These are phyloP conservation scores for Rotaria macrura DNA, from an alignment of 2,888 invertebrate genomes.

Conservation along the genomic window DNA sequence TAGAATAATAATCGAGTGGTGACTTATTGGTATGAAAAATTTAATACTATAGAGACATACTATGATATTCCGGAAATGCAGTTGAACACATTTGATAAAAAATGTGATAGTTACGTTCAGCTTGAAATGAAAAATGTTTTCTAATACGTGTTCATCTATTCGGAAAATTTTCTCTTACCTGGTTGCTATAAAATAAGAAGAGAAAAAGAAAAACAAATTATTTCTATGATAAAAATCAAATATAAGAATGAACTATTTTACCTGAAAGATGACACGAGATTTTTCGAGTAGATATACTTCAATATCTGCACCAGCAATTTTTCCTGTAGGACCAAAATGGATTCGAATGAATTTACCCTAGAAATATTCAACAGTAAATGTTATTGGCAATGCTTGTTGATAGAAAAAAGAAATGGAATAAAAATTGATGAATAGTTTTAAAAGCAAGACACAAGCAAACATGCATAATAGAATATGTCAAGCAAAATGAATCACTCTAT, in stretches of 20 bases:
- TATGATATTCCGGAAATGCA: constrained; percentile 33
- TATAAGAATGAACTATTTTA: background rate
- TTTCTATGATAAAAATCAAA: too few relatives aligned
- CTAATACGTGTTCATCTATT: too few relatives aligned
- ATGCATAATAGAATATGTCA: too few relatives aligned
- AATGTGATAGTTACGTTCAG: constrained; percentile 98
- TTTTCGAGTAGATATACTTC: constrained; percentile 99
- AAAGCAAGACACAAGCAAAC: too few relatives aligned
- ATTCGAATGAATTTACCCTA: constrained; percentile 99
- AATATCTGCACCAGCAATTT: constrained; percentile 99
- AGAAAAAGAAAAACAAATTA: background rate
- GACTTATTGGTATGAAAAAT: too few relatives aligned
- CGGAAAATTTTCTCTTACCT: background rate
- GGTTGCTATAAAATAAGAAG: background rate
- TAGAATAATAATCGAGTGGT: too few relatives aligned
- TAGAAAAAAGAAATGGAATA: background rate
- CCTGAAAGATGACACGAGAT: constrained; percentile 98
- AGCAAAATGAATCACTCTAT: too few relatives aligned
- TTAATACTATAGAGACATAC: constrained; percentile 16
- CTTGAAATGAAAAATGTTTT: constrained; percentile 53
- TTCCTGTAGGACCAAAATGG: constrained; percentile 96
- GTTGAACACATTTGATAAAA: constrained; percentile 77
- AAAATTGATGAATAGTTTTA: too few relatives aligned
- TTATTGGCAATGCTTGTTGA: background rate
- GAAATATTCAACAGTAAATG: background rate